Conservation (phyloP, 2,113 vertebrate genomes). For the Candoia aspera region DNA sequence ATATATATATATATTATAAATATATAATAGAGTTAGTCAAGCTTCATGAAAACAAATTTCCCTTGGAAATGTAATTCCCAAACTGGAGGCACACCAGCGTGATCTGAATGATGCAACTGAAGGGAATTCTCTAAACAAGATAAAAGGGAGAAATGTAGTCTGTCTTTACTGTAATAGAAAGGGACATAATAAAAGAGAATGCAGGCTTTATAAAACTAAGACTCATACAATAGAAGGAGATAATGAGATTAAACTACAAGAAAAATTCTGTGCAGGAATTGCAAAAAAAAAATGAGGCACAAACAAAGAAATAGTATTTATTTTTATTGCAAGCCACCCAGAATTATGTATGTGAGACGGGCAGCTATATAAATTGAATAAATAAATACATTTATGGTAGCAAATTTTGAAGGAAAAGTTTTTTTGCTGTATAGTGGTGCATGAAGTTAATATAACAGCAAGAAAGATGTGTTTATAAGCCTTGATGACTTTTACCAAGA, state of each 20-base stretch:
- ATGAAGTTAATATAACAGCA: not conserved
- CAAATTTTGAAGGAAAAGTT: not conserved
- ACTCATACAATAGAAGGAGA: not conserved
- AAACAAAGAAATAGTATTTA: not conserved
- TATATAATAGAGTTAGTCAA: not conserved
- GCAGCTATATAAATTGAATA: not conserved
- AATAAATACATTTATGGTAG: not conserved
- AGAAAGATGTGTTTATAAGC: not conserved
- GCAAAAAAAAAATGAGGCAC: not conserved
- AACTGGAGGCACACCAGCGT: not conserved
- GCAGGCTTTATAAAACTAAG: not conserved
- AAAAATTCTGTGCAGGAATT: not conserved
- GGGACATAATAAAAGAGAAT: not conserved
- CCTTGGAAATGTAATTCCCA: not conserved
- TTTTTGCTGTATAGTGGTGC: not conserved
- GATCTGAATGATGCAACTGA: not conserved
- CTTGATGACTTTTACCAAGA: not conserved
- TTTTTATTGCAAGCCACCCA: not conserved
- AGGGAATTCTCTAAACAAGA: not conserved
- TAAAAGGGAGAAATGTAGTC: not conserved
- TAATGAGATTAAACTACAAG: not conserved
- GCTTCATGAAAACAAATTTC: not conserved
- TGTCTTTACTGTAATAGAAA: not conserved
- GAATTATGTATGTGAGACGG: not conserved
- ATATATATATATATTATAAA: not conserved